These are phyloP conservation scores for Hirudo medicinalis DNA, from an alignment of 1,140 invertebrate species.

Conservation along the genomic window DNA sequence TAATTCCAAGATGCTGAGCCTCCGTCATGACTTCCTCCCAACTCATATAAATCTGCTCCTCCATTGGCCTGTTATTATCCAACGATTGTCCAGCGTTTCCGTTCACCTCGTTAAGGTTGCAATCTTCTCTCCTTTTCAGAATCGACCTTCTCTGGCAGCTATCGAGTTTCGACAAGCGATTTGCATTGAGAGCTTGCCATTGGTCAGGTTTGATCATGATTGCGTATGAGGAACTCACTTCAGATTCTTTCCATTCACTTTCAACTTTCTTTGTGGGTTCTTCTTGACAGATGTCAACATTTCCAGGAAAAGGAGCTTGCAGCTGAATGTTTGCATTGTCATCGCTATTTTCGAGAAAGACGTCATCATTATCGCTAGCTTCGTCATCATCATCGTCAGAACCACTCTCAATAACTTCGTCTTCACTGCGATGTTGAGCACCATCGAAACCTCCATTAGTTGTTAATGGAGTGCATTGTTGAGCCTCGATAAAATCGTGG, in stretches of 20 bases:
- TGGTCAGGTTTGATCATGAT: no score
- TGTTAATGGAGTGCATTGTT: slow-evolving; percentile 5
- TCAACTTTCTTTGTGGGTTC: no score
- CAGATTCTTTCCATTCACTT: no score
- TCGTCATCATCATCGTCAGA: neutral
- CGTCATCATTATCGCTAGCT: neutral
- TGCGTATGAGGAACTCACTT: no score
- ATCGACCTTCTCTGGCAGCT: no score
- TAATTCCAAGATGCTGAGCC: slow-evolving; percentile 13
- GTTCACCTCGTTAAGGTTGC: neutral
- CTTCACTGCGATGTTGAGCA: neutral
- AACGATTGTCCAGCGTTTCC: neutral
- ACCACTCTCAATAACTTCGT: neutral
- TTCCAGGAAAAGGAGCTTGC: neutral
- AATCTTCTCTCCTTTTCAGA: neutral
- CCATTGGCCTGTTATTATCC: neutral
- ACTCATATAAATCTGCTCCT: slow-evolving; percentile 16
- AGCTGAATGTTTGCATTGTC: neutral
- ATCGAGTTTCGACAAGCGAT: no score
- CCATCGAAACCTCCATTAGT: neutral
- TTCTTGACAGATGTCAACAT: neutral
- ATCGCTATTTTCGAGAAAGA: slow-evolving; percentile 1
- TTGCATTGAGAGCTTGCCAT: no score
- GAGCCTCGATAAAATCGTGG: neutral
- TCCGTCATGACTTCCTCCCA: slow-evolving; percentile 13